Percentiles rank a stretch among this genome's conserved stretches.
phyloP scores from a whole-genome alignment of 2,113 vertebrate species.

The Ammodramus savannarum region DNA sequence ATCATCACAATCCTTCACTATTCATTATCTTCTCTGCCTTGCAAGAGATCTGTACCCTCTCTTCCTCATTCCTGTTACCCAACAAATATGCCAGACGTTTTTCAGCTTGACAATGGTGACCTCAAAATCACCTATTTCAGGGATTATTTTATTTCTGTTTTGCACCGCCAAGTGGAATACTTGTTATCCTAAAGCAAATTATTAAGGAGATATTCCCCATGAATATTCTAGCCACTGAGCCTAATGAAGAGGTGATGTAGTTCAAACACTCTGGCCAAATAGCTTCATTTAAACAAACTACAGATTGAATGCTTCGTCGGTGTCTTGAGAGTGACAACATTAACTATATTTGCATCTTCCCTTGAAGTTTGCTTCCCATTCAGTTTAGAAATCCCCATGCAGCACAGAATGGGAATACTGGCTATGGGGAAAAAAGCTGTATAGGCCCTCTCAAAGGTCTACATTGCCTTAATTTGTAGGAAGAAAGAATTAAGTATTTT shows the following conservation, averaged over 20 bases:
- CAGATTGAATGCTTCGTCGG: neutral
- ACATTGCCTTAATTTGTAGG: neutral
- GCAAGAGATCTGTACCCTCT: neutral
- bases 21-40: neutral
- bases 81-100: neutral
- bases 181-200: neutral
- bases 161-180: neutral
- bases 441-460: neutral
- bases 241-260: neutral
- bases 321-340: neutral
- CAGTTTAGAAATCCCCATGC: neutral
- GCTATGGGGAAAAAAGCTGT: neutral
- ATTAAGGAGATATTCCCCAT: neutral
- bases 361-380: neutral
- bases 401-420: neutral
- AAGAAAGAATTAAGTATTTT: neutral
- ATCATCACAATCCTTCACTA: neutral
- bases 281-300: neutral
- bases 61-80: neutral
- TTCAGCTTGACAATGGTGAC: neutral
- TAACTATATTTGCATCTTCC: neutral
- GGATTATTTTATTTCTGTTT: conserved; percentile 4
- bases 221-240: neutral
- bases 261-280: neutral
- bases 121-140: neutral